Conservation (phyloP, 2,113 vertebrate species). For the Perognathus longimembris region DNA sequence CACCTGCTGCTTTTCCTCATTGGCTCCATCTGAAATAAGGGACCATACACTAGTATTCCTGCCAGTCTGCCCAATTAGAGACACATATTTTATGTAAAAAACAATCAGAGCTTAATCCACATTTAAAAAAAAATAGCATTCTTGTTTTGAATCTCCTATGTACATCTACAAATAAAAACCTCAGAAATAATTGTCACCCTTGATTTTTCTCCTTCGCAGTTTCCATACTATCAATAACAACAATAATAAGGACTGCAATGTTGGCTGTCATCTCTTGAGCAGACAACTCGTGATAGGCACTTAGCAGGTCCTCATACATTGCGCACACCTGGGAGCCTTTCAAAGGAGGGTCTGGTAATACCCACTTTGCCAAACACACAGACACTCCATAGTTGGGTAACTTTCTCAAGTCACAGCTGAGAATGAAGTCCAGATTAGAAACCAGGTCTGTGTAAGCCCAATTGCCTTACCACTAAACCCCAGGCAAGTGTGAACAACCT, state of each 20-base stretch:
- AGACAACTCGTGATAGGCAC: no score
- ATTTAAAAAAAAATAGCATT: background rate
- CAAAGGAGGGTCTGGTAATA: background rate
- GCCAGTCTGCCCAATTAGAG: background rate
- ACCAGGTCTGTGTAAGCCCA: background rate
- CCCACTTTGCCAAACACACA: background rate
- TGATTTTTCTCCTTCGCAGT: background rate
- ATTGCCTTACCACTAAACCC: background rate
- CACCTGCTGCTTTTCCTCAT: slow-evolving; percentile 73
- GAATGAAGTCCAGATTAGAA: background rate
- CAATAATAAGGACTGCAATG: accelerated
- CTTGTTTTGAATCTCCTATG: background rate
- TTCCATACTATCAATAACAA: no score
- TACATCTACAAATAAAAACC: background rate
- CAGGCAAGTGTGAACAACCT: background rate
- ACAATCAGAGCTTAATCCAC: background rate
- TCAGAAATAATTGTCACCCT: background rate
- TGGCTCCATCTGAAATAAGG: slow-evolving; percentile 69
- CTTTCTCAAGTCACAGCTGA: background rate
- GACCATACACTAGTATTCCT: slow-evolving; percentile 20
- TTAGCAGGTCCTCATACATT: background rate
- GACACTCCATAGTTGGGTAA: background rate
- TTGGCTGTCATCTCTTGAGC: accelerated
- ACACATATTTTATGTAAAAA: background rate
- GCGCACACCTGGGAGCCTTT: background rate